Evolutionary conservation across 2,888 invertebrate species (phyloP).

Genomic region (Eristalis intricaria): DNA sequence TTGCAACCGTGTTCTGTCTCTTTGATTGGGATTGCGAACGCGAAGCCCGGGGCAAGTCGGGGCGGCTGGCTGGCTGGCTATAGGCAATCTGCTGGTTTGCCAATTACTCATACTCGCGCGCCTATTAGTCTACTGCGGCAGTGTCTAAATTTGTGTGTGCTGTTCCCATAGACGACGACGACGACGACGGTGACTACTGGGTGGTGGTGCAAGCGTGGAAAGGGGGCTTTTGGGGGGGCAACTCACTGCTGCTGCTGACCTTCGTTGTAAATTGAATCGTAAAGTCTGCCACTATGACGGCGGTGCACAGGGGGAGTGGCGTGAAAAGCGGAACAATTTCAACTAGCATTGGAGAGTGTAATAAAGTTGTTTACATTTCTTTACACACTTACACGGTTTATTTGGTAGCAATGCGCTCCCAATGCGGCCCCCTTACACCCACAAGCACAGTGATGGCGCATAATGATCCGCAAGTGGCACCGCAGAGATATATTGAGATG

Average conservation of each 20-base stretch:
- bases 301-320: background rate
- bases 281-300: conserved; percentile 23
- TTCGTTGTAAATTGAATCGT: conserved; percentile 52
- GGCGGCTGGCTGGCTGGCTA: no score
- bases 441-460: background rate
- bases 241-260: conserved; percentile 43
- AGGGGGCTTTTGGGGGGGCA: no score
- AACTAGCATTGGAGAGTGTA: conserved; percentile 41
- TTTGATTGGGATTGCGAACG: conserved; percentile 27
- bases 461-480: conserved; percentile 37
- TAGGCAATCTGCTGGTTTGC: conserved; percentile 59
- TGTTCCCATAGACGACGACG: conserved; percentile 10
- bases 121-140: conserved; percentile 62
- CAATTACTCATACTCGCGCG: conserved; percentile 68
- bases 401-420: background rate
- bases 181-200: background rate
- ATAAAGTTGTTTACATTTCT: conserved; percentile 68
- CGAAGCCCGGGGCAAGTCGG: background rate
- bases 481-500: conserved; percentile 47
- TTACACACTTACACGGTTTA: conserved; percentile 12
- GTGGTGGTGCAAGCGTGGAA: background rate
- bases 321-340: background rate
- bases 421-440: background rate
- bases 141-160: conserved; percentile 16
- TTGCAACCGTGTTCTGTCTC: background rate